Evolutionary conservation across 2,888 invertebrate species (phyloP).

Genomic region (Ophioninae sp.): DNA sequence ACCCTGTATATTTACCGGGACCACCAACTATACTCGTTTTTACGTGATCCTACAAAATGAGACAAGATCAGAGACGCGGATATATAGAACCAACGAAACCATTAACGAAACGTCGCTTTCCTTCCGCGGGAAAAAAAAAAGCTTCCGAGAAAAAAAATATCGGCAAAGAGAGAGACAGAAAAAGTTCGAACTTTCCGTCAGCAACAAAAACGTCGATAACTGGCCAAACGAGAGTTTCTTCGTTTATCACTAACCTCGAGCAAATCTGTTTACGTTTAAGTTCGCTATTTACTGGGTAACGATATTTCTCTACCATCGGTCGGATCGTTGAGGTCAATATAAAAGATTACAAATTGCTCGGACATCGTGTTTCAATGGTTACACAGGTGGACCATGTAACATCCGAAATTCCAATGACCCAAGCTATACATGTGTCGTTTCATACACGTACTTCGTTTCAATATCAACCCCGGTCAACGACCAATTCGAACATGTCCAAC

Average conservation of each 20-base stretch:
- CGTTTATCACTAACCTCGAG: not conserved
- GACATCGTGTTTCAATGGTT: not conserved
- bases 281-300: not conserved
- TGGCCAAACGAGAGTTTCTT: not conserved
- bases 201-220: slow-evolving; percentile 29
- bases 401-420: not conserved
- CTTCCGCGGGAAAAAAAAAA: slow-evolving; percentile 40
- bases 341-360: not conserved
- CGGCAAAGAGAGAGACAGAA: not conserved
- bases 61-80: slow-evolving; percentile 35
- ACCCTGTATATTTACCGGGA: slow-evolving; percentile 13
- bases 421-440: too few species aligned
- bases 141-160: slow-evolving; percentile 14
- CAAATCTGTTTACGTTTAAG: slow-evolving; percentile 14
- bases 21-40: slow-evolving; percentile 45
- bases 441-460: too few species aligned
- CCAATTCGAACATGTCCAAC: not conserved
- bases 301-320: not conserved
- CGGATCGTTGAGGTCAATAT: not conserved
- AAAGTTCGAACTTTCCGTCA: not conserved
- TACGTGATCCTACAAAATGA: slow-evolving; percentile 62
- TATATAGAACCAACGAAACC: slow-evolving; percentile 47
- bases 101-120: slow-evolving; percentile 55
- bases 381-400: not conserved
- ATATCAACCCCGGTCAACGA: not conserved